Base-by-base conservation (phyloP, 1,140 invertebrate species). In the Phymorhynchus buccinoides region DNA sequence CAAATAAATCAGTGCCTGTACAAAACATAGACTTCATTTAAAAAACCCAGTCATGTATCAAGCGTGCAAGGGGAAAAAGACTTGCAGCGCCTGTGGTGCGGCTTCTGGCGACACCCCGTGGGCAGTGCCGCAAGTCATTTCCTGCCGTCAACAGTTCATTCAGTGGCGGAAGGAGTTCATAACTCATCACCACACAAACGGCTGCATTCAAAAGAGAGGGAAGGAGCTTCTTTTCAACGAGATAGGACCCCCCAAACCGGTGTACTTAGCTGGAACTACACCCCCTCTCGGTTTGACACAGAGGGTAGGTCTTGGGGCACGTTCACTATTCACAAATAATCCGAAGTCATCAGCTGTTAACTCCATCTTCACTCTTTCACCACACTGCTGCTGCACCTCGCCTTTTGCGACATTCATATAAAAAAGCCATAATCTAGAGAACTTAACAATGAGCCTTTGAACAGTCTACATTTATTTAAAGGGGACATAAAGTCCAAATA, bases 131-230 rank as follows among this genome's bases (percentile, higher is more conserved):
- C 80, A 66, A 62, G 48, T 62, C 80, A 52, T 81, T 68, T 68
- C 80, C 80, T 81, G 80, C 48, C 48, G 78, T 52, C 80, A 39
- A 30, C 56, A 66, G 39, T 81, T 62, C 62, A 81, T 81, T 81
- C 80, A 81, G 48, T 81, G 9, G 18, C 32, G 42, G 35, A 7
- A 6, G 37, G 56, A 83, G 81, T 83, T 83, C 56, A 83, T 83
- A 83, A 83, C 62, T 83, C 81, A 83, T 83, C 81, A 83, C 27
- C 52, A 44, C 81, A 68, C 30, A 68, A 73, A 83, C 41, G 77
- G 3, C 42, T 9, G 35, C 73, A 75, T 39, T 39, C 14, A 81
- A 39, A 48, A 80, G 44, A 71, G 7, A 37, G 56, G 56, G 56
- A 9, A 62, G 56, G 56, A 4, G 6, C 56, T 62, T 62, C 56